Evolutionary conservation across 1,140 invertebrate genomes (phyloP), one percentile per base, ranked within the genome.

Genomic region (Vollenhovia emeryi): DNA sequence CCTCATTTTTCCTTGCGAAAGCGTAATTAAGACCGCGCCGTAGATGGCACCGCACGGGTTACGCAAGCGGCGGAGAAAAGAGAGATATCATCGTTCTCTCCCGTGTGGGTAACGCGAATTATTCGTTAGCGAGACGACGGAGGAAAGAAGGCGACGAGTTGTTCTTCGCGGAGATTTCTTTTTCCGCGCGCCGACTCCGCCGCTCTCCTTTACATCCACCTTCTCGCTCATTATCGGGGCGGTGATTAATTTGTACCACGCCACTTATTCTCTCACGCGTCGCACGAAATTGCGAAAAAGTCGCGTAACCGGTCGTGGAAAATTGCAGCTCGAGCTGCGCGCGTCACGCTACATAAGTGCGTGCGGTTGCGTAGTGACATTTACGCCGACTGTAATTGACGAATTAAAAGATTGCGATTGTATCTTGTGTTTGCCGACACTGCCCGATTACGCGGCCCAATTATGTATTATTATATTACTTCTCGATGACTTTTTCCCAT

Each of bases 1-100:
- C 62, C 36, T 69, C 64, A 82, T 73, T 82, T 82, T 82, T 57
- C 36, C 66, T 82, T 82, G 78, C 78, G 78, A 82, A 82, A 82
- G 66, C 50, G 66, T 71, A 82, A 82, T 82, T 82, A 82, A 82
- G 78, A 82, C 78, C 50, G 59, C 33, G 48, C 66, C 50, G 50
- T 82, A 82, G 36, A 82, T 73, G 78, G 78, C 36, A 73, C 66
- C 36, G 78, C 36, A 13, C 18, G 27, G 3, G 24, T 82, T 82
- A 45, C 27, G 27, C 27, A 82, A 82, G 33, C 36, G 24, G 2
- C 18, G 13, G 48, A 24, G 50, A 73, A 15, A 71, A 71, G 50
- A 57, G 27, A 57, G 64, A 82, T 66, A 52, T 71, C 50, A 57
- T 80, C 71, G 71, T 27, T 57, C 48, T 69, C 64, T 43, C 64